Conservation (phyloP, 2,797 vertebrate genomes). For the Podargus strigoides region DNA sequence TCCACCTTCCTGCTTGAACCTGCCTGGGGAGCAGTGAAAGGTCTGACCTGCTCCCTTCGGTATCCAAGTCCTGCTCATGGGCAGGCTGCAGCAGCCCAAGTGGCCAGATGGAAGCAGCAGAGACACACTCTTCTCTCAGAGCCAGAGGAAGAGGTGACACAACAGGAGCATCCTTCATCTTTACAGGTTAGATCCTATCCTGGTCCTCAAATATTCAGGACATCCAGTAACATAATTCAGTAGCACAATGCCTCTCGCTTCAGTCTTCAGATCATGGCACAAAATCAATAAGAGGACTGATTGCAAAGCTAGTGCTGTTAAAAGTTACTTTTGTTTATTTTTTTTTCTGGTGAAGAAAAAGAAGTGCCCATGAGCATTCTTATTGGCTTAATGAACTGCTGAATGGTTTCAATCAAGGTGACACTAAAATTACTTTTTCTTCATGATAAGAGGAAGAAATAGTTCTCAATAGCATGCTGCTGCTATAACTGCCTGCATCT, state of each 20-base stretch:
- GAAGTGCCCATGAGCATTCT: background rate
- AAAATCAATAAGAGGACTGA: background rate
- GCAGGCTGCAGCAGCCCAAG: background rate
- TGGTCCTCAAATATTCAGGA: background rate
- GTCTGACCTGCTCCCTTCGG: background rate
- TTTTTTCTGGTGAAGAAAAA: background rate
- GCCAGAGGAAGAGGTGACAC: background rate
- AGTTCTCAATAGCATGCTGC: background rate
- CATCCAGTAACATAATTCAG: background rate
- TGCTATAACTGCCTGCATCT: background rate
- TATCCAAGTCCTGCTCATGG: rapidly evolving
- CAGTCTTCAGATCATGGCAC: background rate
- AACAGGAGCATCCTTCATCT: background rate
- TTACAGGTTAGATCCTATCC: background rate
- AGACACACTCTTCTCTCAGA: background rate
- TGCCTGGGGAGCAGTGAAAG: background rate
- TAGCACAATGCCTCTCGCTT: background rate
- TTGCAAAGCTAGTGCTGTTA: background rate
- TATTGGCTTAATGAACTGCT: background rate
- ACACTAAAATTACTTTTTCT: background rate
- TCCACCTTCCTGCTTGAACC: background rate
- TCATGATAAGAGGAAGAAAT: background rate
- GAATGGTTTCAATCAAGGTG: background rate
- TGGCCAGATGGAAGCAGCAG: rapidly evolving
- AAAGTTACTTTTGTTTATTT: background rate